phyloP scores from a whole-genome alignment of 2,888 invertebrate species.

The Parnassius mnemosyne region DNA sequence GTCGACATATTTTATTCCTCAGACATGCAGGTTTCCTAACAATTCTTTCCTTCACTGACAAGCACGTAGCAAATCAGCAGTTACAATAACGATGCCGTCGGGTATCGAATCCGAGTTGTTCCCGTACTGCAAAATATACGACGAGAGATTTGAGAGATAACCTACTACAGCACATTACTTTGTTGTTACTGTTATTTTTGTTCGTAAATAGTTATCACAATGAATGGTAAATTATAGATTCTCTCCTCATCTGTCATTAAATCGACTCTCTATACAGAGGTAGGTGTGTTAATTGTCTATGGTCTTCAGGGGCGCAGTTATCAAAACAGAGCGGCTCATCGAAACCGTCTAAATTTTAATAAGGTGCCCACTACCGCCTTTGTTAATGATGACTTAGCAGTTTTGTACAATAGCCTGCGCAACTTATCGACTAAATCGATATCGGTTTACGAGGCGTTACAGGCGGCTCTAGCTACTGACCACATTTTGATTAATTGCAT shows the following conservation, averaged over 20 bases:
- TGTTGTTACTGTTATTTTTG: no score
- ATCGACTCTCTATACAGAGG: constrained; percentile 52
- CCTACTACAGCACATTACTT: no score
- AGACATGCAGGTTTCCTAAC: no score
- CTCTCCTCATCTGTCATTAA: constrained; percentile 52
- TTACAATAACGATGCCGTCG: no score
- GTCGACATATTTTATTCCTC: no score
- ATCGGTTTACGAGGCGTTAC: constrained; percentile 79
- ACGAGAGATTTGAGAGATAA: no score
- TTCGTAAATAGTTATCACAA: neutral
- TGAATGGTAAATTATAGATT: constrained; percentile 13
- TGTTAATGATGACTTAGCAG: constrained; percentile 69
- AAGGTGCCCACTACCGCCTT: constrained; percentile 79
- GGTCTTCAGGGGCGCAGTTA: constrained; percentile 63
- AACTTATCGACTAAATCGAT: constrained; percentile 79
- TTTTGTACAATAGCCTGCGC: constrained; percentile 76
- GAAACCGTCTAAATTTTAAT: constrained; percentile 77
- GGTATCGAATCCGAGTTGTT: no score
- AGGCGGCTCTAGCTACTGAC: constrained; percentile 75
- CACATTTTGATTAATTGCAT: constrained; percentile 79
- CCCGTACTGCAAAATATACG: no score
- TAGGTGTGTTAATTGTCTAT: constrained; percentile 51
- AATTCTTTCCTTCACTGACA: no score
- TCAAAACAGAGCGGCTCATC: constrained; percentile 76
- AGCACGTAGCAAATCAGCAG: no score